Evolutionary conservation across 2,113 vertebrate genomes (phyloP), one percentile per base, ranked within the genome.

Genomic region (Cyanoramphus novaezelandiae): DNA sequence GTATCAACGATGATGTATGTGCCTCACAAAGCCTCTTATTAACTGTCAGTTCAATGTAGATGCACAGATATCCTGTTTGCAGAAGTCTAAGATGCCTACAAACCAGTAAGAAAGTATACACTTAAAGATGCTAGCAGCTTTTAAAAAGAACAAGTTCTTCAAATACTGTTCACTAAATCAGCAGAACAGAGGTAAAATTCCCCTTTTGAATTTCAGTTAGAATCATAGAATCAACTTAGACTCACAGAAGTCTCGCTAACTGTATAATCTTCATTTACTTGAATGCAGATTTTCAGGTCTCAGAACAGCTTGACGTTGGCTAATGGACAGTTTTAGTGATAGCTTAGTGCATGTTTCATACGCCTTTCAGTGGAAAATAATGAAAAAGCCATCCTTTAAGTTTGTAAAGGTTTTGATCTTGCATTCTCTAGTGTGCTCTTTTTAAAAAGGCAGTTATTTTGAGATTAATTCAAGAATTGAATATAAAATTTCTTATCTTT

Each of bases 1-100:
- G 9, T 29, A 25, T 9, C 1, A 1, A 35, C 8, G 25, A 37
- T 52, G 29, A 5, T 33, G 16, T 11, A 7, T 1, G 11, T 59
- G 39, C 23, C 39, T 65, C 81, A 67, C 11, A 74, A 82, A 85
- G 53, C 71, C 69, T 86, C 78, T 31, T 19, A 12, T 19, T 10
- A 63, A 74, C 83, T 59, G 46, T 95, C 83, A 95, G 31, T 79
- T 78, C 2, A 9, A 76, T 59, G 79, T 75, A 44, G 90, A 90
- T 28, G 67, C 78, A n/a, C 98, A 98, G 86, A 94, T 88, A 53
- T 96, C 96, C n/a, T 93, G 95, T 53, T 78, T 96, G 96, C 98
- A 98, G 91, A 97, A 97, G 64, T 97, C 93, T 53, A 98, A 93
- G 85, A 97, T 96, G 35, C 90, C 98, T 98, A 63, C 35, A 94